phyloP scores from a whole-genome alignment of 92 coral and sea anemone species.

The Phenganax marumi region DNA sequence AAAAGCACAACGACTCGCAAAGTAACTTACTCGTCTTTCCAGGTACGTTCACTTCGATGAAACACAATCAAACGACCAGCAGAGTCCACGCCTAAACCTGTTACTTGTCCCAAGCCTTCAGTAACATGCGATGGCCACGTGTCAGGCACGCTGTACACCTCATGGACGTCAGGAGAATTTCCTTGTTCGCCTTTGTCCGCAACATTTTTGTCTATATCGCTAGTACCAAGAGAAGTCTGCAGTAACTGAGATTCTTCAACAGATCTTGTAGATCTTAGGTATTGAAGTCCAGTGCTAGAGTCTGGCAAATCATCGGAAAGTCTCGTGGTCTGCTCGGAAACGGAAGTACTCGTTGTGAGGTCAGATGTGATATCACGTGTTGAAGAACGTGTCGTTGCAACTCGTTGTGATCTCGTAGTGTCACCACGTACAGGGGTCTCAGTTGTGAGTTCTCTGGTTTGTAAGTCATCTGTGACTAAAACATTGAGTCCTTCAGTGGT shows the following conservation, averaged over 20 bases:
- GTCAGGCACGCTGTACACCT: constrained; percentile 13
- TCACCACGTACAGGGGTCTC: background rate
- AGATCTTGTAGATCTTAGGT: constrained; percentile 9
- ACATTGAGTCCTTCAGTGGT: background rate
- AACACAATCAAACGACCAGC: constrained; percentile 70
- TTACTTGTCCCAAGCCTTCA: constrained; percentile 75
- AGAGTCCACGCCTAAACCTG: constrained; percentile 78
- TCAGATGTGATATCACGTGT: constrained; percentile 35
- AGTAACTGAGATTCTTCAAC: background rate
- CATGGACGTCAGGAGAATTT: background rate
- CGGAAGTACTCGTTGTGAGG: constrained; percentile 29
- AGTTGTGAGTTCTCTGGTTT: background rate
- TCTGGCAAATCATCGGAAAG: background rate
- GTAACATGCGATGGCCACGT: constrained; percentile 74
- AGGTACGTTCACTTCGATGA: constrained; percentile 80
- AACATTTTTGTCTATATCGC: background rate
- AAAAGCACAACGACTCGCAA: background rate
- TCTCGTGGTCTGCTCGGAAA: constrained; percentile 35
- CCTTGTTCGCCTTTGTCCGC: background rate
- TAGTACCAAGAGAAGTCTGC: background rate
- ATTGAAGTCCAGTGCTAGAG: background rate
- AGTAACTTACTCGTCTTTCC: constrained; percentile 69
- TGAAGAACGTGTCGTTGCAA: background rate
- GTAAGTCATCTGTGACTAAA: background rate
- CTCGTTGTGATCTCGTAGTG: background rate